phyloP scores from a whole-genome alignment of 2,113 vertebrate genomes.

The Myanophis thanlyinensis region DNA sequence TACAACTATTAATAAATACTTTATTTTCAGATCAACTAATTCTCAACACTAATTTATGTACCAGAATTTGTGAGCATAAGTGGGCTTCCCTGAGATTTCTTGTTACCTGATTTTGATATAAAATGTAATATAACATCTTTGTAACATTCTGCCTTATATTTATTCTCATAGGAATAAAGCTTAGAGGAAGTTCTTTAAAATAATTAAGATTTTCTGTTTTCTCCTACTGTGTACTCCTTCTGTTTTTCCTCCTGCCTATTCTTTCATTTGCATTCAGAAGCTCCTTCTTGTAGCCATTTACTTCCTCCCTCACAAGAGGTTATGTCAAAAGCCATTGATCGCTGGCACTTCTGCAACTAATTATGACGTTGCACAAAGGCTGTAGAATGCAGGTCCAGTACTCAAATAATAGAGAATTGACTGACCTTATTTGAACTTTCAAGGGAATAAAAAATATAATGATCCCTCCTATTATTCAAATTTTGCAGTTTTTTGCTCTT shows the following conservation, averaged over 20 bases:
- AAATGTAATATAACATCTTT: neutral
- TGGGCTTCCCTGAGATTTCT: neutral
- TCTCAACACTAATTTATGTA: neutral
- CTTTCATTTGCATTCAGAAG: neutral
- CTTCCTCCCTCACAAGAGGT: neutral
- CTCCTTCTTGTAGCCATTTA: neutral
- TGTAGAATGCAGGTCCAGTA: neutral
- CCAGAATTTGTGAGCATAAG: neutral
- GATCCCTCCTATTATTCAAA: neutral
- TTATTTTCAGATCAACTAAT: neutral
- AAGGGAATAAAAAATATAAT: neutral
- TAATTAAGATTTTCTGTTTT: neutral
- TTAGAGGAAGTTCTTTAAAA: neutral
- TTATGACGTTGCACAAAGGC: neutral
- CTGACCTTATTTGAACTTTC: neutral
- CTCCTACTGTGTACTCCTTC: neutral
- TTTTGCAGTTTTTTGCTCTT: neutral
- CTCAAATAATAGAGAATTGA: neutral
- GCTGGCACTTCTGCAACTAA: neutral
- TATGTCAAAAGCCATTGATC: neutral
- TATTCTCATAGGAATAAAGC: neutral
- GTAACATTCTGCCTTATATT: neutral
- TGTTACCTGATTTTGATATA: neutral
- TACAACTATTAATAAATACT: neutral
- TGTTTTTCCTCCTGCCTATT: neutral